Percentiles rank a stretch among this genome's conserved stretches.
phyloP scores from a whole-genome alignment of 2,888 invertebrate species.

The Megaustenia siamemsis region DNA sequence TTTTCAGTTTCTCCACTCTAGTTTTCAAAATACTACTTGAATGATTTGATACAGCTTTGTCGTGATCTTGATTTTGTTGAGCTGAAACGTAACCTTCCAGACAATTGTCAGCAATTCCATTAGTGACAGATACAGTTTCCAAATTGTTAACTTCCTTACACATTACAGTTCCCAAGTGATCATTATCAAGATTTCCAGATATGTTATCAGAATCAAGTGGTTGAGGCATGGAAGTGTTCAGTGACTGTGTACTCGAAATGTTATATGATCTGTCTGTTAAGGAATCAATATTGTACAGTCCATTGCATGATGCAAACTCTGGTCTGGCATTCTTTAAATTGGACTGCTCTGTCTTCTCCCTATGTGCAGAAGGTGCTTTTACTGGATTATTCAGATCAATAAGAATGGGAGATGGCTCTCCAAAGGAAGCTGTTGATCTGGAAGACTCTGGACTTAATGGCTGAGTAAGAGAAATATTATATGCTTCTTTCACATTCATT shows the following conservation, averaged over 20 bases:
- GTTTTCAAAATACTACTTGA: background rate
- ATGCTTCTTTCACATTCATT: background rate
- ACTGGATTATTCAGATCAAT: background rate
- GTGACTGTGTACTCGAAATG: background rate
- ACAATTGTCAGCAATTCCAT: background rate
- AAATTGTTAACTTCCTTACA: background rate
- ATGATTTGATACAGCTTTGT: background rate
- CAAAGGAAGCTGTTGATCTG: background rate
- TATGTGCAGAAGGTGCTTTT: background rate
- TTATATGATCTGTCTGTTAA: background rate
- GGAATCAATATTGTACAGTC: background rate
- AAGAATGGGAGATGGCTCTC: background rate
- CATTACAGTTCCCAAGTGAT: background rate
- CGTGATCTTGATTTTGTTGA: background rate
- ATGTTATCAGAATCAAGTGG: background rate
- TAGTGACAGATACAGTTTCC: background rate
- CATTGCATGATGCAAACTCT: background rate
- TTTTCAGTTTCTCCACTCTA: background rate
- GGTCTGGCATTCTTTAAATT: background rate
- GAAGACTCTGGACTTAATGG: slow-evolving; percentile 13
- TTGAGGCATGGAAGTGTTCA: background rate
- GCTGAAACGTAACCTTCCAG: background rate
- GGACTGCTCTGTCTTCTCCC: background rate
- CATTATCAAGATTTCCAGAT: background rate
- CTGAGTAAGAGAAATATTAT: background rate